phyloP scores from a whole-genome alignment of 2,888 invertebrate genomes.

The Pogonocherus hispidulus region DNA sequence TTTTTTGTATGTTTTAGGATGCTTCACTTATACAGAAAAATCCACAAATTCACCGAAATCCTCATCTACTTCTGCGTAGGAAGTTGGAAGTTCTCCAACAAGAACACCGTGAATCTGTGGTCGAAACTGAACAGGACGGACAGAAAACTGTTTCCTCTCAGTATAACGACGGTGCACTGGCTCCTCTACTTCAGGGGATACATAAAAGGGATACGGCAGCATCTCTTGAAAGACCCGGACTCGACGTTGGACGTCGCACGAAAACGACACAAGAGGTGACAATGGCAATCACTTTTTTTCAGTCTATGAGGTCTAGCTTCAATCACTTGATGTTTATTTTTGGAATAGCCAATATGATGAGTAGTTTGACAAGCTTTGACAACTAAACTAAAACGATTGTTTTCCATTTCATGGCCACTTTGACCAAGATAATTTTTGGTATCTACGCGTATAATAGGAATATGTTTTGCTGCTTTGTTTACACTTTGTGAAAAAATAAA shows the following conservation, averaged over 20 bases:
- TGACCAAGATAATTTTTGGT: too few relatives aligned
- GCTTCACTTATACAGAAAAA: slow-evolving; percentile 82
- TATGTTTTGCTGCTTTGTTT: too few relatives aligned
- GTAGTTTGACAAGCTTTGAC: too few relatives aligned
- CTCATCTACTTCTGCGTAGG: slow-evolving; percentile 81
- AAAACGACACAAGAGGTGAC: slow-evolving; percentile 46
- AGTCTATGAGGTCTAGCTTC: too few relatives aligned
- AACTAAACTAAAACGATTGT: too few relatives aligned
- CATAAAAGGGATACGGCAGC: slow-evolving; percentile 80
- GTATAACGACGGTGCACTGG: slow-evolving; percentile 82
- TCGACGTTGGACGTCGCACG: slow-evolving; percentile 70
- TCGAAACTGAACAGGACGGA: slow-evolving; percentile 69
- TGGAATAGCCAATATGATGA: too few relatives aligned
- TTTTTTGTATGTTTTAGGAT: slow-evolving; percentile 71
- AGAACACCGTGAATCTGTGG: slow-evolving; percentile 76
- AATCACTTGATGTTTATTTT: too few relatives aligned
- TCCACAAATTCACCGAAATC: slow-evolving; percentile 82
- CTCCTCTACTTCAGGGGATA: slow-evolving; percentile 78
- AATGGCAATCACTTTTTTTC: background rate
- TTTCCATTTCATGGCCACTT: too few relatives aligned
- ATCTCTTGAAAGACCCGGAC: slow-evolving; percentile 84
- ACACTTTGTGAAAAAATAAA: too few relatives aligned
- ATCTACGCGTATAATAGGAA: too few relatives aligned
- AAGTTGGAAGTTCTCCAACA: slow-evolving; percentile 80
- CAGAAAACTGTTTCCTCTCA: slow-evolving; percentile 78